Base-by-base conservation (phyloP, 2,113 vertebrate species). In the Puntigrus tetrazona region DNA sequence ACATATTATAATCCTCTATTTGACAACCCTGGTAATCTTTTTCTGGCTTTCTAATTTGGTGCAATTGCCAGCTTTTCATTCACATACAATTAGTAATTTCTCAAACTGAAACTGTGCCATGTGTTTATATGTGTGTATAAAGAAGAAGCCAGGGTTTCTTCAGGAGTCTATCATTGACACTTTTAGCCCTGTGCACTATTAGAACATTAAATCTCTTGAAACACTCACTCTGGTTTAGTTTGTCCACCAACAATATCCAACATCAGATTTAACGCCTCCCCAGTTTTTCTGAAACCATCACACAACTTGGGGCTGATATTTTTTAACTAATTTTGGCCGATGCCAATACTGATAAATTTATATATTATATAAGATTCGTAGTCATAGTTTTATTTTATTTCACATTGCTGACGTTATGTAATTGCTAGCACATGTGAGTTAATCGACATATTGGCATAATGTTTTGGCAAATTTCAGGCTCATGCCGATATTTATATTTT, bases 61-160 rank as follows among this genome's bases (percentile, higher is more conserved):
- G 87, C 80, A 72, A 63, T 78, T 47, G 85, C 59, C 86, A 89
- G 82, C 85, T 86, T 89, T 88, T 81, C 76, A 55, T 85, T 84
- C 84, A 86, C 86, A 78, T 45, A 74, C 65, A 45, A 52, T 63
- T 22, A 82, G 85, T 81, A 81, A 16, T 76, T 55, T 88, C 61
- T 81, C 65, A 41, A 55, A 59, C 57, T 80, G 13, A n/a, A 59
- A 9, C 47, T 52, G 45, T 79, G 47, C 47, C 55, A 59, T 84
- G 34, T 63, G 52, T 73, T 73, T 77, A 41, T 18, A 31, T 3
- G 43, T 52, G 20, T 77, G 59, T 55, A 13, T 8, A 75, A n/a
- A 14, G 7, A 52, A 36, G 22, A 14, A 27, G 10, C 50, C 3
- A 22, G 31, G 65, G 31, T 72, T 72, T 72, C 67, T 5, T 70